Evolutionary conservation across 2,113 vertebrate species (phyloP).

Genomic region (Lontra canadensis): DNA sequence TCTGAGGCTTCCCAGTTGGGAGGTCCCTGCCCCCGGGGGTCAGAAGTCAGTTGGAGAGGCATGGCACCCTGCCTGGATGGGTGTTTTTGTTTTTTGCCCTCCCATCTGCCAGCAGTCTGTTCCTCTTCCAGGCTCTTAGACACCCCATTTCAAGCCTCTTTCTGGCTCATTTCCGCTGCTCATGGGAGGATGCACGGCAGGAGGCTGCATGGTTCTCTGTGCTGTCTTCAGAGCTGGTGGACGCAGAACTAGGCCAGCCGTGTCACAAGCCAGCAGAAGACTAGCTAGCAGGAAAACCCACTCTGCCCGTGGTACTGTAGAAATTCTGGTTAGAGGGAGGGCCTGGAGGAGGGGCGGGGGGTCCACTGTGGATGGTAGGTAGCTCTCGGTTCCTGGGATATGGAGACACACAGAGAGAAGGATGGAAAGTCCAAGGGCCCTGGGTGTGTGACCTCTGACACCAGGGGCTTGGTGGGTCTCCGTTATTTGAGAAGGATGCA

Average conservation of each 20-base stretch:
- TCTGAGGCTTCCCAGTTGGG: neutral
- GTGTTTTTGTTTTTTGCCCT: neutral
- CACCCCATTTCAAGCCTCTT: neutral
- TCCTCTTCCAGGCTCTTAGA: neutral
- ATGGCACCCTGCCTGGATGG: neutral
- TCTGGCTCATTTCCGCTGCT: neutral
- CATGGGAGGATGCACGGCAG: neutral
- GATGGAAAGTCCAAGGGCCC: too few relatives aligned
- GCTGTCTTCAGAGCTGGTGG: neutral
- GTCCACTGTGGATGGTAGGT: neutral
- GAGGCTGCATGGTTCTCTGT: neutral
- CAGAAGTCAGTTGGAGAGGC: neutral
- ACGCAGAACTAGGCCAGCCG: neutral
- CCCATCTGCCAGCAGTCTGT: neutral
- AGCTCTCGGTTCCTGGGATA: too few relatives aligned
- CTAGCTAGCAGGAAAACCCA: neutral
- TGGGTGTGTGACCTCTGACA: neutral
- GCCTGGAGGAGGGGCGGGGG: neutral
- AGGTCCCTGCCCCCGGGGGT: neutral
- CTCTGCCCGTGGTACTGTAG: neutral
- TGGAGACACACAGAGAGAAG: too few relatives aligned
- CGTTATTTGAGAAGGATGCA: rapidly evolving
- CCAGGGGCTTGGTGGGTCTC: neutral
- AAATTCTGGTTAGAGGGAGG: neutral
- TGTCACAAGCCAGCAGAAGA: neutral